Conservation (phyloP, 1,140 invertebrate genomes). For the Parasteatoda tepidariorum region DNA sequence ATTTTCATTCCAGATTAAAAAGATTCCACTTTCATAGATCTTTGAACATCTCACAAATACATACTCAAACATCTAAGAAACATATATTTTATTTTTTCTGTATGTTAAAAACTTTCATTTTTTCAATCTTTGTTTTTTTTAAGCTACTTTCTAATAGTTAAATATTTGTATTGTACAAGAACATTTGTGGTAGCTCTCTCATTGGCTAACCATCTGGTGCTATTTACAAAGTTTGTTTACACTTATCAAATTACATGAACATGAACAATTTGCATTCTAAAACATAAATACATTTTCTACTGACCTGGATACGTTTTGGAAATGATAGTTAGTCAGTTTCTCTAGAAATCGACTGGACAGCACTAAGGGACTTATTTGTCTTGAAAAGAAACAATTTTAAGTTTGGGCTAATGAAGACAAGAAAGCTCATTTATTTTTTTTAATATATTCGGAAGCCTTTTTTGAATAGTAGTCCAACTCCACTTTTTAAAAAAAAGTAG, state of each 20-base stretch:
- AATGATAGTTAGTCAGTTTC: background rate
- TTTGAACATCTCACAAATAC: slow-evolving; percentile 44
- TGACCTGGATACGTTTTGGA: slow-evolving; percentile 12
- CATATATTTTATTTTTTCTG: slow-evolving; percentile 19
- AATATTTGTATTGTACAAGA: slow-evolving; percentile 44
- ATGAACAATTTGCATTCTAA: background rate
- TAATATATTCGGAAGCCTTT: no score
- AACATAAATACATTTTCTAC: slow-evolving; percentile 31
- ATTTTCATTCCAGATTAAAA: slow-evolving; percentile 57
- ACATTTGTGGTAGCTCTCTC: slow-evolving; percentile 15
- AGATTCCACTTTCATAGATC: slow-evolving; percentile 23
- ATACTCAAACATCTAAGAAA: slow-evolving; percentile 41
- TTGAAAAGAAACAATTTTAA: no score
- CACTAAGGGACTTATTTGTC: no score
- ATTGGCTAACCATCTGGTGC: slow-evolving; percentile 18
- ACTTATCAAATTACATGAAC: slow-evolving; percentile 34
- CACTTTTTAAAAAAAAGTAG: no score
- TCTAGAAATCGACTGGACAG: no score
- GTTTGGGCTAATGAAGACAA: no score
- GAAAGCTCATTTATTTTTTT: no score
- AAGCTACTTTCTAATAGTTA: background rate
- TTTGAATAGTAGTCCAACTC: no score
- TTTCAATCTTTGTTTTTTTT: background rate
- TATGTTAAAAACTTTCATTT: background rate
- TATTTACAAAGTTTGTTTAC: slow-evolving; percentile 50